Base-by-base conservation (phyloP, 2,888 invertebrate species). In the Oegoconia quadripuncta region DNA sequence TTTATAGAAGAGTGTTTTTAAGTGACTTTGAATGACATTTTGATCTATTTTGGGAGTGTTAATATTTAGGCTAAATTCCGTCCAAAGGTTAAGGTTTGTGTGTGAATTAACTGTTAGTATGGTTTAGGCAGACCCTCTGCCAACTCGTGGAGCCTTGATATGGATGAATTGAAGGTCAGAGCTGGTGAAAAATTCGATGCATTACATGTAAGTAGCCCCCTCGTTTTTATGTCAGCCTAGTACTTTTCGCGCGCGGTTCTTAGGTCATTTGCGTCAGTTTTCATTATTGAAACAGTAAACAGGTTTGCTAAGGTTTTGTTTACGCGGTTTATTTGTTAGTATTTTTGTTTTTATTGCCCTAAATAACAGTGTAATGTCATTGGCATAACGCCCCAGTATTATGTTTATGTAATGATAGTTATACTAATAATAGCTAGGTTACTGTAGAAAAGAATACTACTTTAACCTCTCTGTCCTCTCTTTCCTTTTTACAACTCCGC, bases 1-100 rank as follows among this genome's bases (percentile, higher is more conserved):
- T 30, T 41, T 45, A 50, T 20, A 49, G 55, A 63, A 63, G 54
- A 45, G 37, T 40, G 29, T 34, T 29, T 38, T 30, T 34, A 44
- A 46, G 51, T 49, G 52, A 58, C 52, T 62, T 41, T 56, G 47
- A 48, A 55, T 72, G 72, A 65, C 69, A 61, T 63, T 34, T 62
- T 50, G 56, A 60, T 83, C 86, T 86, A 86, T 86, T 86, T 86
- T 79, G 56, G 71, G 75, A 71, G 50, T 53, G 47, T 56, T 67
- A 56, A 46, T 74, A 80, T 81, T 76, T 75, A 69, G 74, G 73
- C 65, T 79, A 66, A 66, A 68, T 76, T 73, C 64, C 67, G 81
- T 74, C 65, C 87, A 86, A 84, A 86, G 86, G 86, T 86, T 74
- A 79, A 83, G 76, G 80, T 71, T 80, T 77, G 70, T 64, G 60